Evolutionary conservation across 2,113 vertebrate species (phyloP), one percentile per base, ranked within the genome.

Genomic region (Trochalopteron elliotii): DNA sequence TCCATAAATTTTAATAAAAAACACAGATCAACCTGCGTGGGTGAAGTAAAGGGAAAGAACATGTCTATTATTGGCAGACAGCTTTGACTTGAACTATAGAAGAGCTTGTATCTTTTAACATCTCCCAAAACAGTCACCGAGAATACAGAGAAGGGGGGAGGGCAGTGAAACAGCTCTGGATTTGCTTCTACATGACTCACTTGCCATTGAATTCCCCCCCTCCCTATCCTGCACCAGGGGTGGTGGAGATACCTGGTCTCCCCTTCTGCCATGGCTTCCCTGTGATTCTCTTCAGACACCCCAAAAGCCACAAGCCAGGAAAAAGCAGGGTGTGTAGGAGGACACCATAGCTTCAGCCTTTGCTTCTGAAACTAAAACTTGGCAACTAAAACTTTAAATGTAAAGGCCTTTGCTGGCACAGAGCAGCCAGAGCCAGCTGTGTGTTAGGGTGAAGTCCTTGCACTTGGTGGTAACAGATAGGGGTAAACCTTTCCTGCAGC

Each of bases 121-220:
- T 56, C 60, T 49, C 47, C 56, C 49, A 22, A 50, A 95, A 37
- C 49, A 67, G 42, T 13, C 67, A 45, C 53, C 0, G 0, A 47
- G 52, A 39, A 33, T 49, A 11, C 45, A 23, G 65, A 59, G 59
- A 31, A 63, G 21, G 25, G 25, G 45, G 61, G 15, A 42, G n/a
- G 57, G 15, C 18, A 42, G 22, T 1, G 9, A 71, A 84, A 31
- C 44, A 47, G 44, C 35, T 39, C 74, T 47, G 53, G n/a, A 23
- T 82, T 53, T 72, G 7, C 57, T 70, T 5, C 0, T 44, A 31
- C 5, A 10, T n/a, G n/a, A 70, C 35, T 93, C 42, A 35, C 27
- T 47, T 10, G 3, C 35, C 2, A 1, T 6, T 56, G n/a, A 72
- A 27, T n/a, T 13, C 11, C 1, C 3, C 2, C 7, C 1, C 2